Base-by-base conservation (phyloP, 2,888 invertebrate species). In the Polyommatus icarus region DNA sequence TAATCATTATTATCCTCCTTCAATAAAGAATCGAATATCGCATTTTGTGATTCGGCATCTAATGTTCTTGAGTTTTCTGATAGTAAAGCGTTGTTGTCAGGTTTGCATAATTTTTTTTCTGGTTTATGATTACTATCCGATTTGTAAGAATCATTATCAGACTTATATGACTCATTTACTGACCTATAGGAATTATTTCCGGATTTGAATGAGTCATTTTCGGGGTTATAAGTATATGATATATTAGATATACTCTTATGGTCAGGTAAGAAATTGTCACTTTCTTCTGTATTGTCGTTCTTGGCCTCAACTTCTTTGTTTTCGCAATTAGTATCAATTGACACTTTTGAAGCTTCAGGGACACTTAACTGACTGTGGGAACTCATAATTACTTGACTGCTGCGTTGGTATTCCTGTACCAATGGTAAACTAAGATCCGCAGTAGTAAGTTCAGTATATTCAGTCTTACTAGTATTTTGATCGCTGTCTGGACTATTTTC, bases 361-460 rank as follows among this genome's bases (percentile, higher is more conserved):
- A 89, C 87, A 78, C 85, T 86, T 79, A 88, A 86, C 78, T 87
- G 85, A 72, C 82, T 72, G 24, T 77, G 77, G 8, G 72, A 73
- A 24, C 72, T 59, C 59, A 77, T 57, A 24, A 86, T 85, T 29
- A 84, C 80, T 76, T 89, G 88, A 78, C 87, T 86, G 77, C 88
- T 89, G 73, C 87, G 87, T 7, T 84, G 85, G 78, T 92, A 91
- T 59, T 90, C 89, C 80, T 91, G 89, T 20, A 88, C 85, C 79
- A 92, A 81, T 32, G 93, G 92, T 76, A 92, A 81, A 77, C 85
- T 88, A 78, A 93, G 83, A 82, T 93, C 90, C 59, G 94, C 93
- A 61, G 92, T 93, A 36, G 93, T 94, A 61, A 94, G 84, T 86
- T 94, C 93, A 4, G 93, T 94, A 79, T 94, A 94, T 83, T 93